A percentile compares a stretch with the other conserved stretches of the same genome.
Evolutionary conservation across 2,113 vertebrate species (phyloP).

Genomic region (Procavia capensis): DNA sequence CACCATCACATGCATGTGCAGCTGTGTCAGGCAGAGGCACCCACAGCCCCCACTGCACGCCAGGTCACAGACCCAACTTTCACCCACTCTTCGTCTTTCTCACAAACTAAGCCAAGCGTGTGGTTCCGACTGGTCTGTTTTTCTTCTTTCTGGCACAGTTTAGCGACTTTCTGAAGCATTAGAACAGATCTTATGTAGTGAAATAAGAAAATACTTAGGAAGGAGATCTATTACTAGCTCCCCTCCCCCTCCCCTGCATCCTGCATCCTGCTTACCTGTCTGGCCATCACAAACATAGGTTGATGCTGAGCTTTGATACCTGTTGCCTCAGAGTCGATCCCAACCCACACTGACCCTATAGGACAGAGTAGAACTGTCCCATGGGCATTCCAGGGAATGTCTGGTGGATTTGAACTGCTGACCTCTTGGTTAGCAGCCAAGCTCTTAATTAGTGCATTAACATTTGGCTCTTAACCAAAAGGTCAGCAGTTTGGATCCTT

Average conservation of each 20-base stretch:
- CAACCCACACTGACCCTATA: too few relatives aligned
- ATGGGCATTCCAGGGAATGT: too few relatives aligned
- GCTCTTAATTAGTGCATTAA: too few relatives aligned
- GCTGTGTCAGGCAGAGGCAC: too few relatives aligned
- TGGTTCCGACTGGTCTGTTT: background rate
- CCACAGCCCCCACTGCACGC: rapidly evolving
- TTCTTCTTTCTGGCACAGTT: background rate
- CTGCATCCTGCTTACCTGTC: background rate
- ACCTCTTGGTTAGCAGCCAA: too few relatives aligned
- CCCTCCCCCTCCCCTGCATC: too few relatives aligned
- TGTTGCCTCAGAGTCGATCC: too few relatives aligned
- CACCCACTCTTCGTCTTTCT: background rate
- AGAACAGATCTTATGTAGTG: too few relatives aligned
- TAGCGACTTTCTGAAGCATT: background rate
- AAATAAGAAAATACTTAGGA: background rate
- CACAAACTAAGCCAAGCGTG: background rate
- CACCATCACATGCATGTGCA: rapidly evolving
- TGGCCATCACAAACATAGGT: background rate
- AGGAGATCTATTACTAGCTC: background rate
- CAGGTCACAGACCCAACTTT: rapidly evolving
- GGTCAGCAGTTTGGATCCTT: too few relatives aligned
- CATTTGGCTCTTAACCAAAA: too few relatives aligned
- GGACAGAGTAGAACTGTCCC: too few relatives aligned
- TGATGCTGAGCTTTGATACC: background rate
- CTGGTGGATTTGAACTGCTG: too few relatives aligned